phyloP scores from a whole-genome alignment of 2,888 invertebrate genomes.

The Tuta absoluta region DNA sequence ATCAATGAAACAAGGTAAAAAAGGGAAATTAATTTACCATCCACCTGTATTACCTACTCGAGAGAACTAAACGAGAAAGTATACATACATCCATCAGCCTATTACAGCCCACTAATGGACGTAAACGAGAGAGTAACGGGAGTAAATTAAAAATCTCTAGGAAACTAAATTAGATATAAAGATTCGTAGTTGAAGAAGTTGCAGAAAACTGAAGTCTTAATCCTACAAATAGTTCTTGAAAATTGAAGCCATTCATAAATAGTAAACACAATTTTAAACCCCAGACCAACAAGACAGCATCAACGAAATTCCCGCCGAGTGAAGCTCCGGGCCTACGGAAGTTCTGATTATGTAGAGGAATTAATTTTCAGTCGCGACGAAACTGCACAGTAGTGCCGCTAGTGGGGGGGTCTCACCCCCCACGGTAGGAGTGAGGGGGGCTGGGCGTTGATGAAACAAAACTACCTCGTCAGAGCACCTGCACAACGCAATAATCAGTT shows the following conservation, averaged over 20 bases:
- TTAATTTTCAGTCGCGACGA: constrained; percentile 80
- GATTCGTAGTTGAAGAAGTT: too few species aligned
- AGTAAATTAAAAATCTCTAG: too few species aligned
- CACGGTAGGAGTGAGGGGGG: constrained; percentile 32
- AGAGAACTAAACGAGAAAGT: too few species aligned
- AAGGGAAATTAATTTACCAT: too few species aligned
- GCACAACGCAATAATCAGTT: constrained; percentile 68
- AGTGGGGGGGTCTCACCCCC: constrained; percentile 33
- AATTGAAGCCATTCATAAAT: background rate
- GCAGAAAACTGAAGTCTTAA: background rate
- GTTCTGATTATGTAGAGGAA: constrained; percentile 81
- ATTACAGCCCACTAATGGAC: too few species aligned
- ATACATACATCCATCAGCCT: too few species aligned
- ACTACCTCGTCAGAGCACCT: constrained; percentile 72
- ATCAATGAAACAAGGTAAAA: too few species aligned
- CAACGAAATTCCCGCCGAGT: constrained; percentile 41
- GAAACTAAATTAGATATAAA: too few species aligned
- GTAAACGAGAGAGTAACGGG: too few species aligned
- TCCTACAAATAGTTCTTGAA: background rate
- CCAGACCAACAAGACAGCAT: background rate
- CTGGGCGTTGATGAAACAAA: constrained; percentile 59
- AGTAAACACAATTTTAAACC: background rate
- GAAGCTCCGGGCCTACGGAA: constrained; percentile 70
- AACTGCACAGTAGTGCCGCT: constrained; percentile 65
- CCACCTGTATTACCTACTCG: too few species aligned